phyloP scores from a whole-genome alignment of 2,113 vertebrate genomes.

The Penelope pileata region DNA sequence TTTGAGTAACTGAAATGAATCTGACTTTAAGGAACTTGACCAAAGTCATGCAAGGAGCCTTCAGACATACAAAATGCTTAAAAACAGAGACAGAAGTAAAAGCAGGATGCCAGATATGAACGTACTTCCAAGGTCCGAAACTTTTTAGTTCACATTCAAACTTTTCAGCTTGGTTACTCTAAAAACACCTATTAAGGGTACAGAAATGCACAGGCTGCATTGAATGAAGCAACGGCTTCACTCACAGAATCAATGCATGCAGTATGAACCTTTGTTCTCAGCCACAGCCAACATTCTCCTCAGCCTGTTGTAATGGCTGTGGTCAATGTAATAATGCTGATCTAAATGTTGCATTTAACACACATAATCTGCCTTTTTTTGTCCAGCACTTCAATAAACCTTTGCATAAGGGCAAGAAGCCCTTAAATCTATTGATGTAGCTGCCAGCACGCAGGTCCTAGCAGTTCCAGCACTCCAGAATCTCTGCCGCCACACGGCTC shows the following conservation, averaged over 20 bases:
- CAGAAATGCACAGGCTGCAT: background rate
- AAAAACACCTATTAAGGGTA: background rate
- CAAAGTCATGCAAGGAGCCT: background rate
- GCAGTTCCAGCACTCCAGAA: background rate
- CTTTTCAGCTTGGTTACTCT: background rate
- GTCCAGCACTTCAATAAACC: background rate
- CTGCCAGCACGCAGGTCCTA: background rate
- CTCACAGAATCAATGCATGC: background rate
- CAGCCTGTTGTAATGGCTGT: accelerated
- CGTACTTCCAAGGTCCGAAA: background rate
- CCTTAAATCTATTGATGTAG: background rate
- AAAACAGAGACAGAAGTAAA: background rate
- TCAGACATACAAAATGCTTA: background rate
- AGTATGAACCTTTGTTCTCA: background rate
- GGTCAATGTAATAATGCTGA: background rate
- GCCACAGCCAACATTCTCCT: background rate
- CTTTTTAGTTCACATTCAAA: background rate
- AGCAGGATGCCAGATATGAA: background rate
- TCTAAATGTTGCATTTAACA: background rate
- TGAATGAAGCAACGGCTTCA: too few relatives aligned
- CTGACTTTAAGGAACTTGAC: background rate
- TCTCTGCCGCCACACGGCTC: accelerated
- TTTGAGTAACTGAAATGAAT: background rate
- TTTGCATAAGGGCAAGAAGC: background rate
- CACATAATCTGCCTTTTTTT: background rate